These are phyloP conservation scores for Yponomeuta cagnagella DNA, from an alignment of 2,888 invertebrate species.

Conservation along the genomic window DNA sequence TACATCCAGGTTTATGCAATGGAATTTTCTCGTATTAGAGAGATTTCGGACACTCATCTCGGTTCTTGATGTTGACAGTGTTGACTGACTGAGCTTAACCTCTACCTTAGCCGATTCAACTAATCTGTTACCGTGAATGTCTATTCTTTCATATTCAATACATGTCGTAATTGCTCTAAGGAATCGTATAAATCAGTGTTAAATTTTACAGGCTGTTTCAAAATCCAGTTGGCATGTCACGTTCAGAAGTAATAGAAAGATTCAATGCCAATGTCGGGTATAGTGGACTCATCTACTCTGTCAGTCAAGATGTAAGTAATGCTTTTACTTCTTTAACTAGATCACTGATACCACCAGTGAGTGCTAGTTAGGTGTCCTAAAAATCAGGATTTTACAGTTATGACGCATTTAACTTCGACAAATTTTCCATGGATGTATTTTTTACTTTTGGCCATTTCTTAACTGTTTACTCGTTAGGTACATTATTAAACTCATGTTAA, in stretches of 20 bases:
- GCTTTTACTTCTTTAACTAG: no score
- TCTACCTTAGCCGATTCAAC: no score
- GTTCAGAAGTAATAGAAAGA: slow-evolving; percentile 89
- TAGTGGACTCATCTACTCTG: slow-evolving; percentile 96
- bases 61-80: not conserved
- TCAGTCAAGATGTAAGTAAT: slow-evolving; percentile 92
- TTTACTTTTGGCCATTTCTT: slow-evolving; percentile 3
- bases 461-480: not conserved
- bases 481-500: no score
- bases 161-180: no score
- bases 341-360: no score
- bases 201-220: slow-evolving; percentile 65
- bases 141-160: no score
- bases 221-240: slow-evolving; percentile 70
- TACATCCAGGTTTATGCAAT: no score
- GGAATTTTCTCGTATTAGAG: no score
- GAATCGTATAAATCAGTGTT: not conserved
- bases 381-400: slow-evolving; percentile 14
- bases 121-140: no score
- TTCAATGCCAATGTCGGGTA: slow-evolving; percentile 99
- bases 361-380: no score
- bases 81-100: no score
- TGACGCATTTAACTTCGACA: slow-evolving; percentile 10
- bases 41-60: no score
- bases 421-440: slow-evolving; percentile 19